Percentiles rank a stretch among this genome's conserved stretches.
Evolutionary conservation across 2,888 invertebrate genomes (phyloP).

Genomic region (Papilio protenor): DNA sequence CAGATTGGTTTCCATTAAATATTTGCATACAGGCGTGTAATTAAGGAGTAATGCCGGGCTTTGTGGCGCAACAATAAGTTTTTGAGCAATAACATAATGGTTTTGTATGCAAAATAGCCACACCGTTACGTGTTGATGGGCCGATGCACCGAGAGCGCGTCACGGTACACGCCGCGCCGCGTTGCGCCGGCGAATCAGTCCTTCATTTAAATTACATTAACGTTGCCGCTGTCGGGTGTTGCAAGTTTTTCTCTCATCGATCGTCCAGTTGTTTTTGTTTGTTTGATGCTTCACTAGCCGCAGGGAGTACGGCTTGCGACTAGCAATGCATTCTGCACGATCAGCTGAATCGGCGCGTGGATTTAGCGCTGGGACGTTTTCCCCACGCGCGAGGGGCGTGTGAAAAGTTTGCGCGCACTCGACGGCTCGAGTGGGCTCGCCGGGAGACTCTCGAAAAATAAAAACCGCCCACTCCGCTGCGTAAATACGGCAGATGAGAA

Average conservation of each 20-base stretch:
- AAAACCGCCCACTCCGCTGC: slow-evolving; percentile 83
- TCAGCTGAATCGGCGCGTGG: slow-evolving; percentile 55
- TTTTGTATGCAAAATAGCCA: slow-evolving; percentile 82
- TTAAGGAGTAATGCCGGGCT: slow-evolving; percentile 82
- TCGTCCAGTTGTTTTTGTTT: slow-evolving; percentile 58
- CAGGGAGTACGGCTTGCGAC: slow-evolving; percentile 54
- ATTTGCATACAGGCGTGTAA: slow-evolving; percentile 82
- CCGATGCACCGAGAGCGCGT: slow-evolving; percentile 77
- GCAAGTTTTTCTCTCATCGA: slow-evolving; percentile 64
- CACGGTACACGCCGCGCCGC: slow-evolving; percentile 74
- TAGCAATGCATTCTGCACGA: slow-evolving; percentile 59
- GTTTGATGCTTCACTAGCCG: slow-evolving; percentile 65
- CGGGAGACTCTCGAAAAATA: slow-evolving; percentile 79
- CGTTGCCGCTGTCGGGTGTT: slow-evolving; percentile 56
- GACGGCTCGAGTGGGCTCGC: slow-evolving; percentile 62
- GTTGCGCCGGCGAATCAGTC: slow-evolving; percentile 69
- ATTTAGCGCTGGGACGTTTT: slow-evolving; percentile 56
- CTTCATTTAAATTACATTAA: slow-evolving; percentile 82
- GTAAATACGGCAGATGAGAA: slow-evolving; percentile 84
- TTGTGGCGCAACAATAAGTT: slow-evolving; percentile 82
- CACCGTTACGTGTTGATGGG: slow-evolving; percentile 82
- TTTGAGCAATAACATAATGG: slow-evolving; percentile 84
- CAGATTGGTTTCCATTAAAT: slow-evolving; percentile 77
- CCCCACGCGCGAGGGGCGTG: slow-evolving; percentile 72
- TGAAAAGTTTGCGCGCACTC: slow-evolving; percentile 75